Conservation (phyloP, 2,888 invertebrate species). For the Parnassius glacialis region DNA sequence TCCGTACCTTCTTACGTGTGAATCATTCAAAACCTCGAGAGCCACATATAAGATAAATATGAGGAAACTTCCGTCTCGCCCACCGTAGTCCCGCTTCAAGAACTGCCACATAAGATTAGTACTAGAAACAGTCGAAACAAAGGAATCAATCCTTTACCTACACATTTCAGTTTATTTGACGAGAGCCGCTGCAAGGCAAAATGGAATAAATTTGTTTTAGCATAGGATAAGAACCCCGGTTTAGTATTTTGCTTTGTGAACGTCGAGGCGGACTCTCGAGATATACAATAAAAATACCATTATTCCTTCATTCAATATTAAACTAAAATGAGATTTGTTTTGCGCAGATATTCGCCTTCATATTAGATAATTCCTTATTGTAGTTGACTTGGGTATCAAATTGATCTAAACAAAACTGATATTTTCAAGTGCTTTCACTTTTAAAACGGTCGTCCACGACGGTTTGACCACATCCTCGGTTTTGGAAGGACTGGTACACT, state of each 20-base stretch:
- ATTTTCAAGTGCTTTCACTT: background rate
- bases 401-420: too few species aligned
- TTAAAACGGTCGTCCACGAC: slow-evolving; percentile 46
- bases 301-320: too few species aligned
- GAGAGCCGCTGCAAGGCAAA: too few species aligned
- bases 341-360: too few species aligned
- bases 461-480: slow-evolving; percentile 58
- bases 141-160: slow-evolving; percentile 36
- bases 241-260: too few species aligned
- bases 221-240: too few species aligned
- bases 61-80: background rate
- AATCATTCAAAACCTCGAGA: slow-evolving; percentile 8
- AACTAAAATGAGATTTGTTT: too few species aligned
- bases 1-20: background rate
- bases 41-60: slow-evolving; percentile 4
- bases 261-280: slow-evolving; percentile 33
- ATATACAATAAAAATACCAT: background rate
- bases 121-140: slow-evolving; percentile 38
- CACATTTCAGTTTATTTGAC: too few species aligned
- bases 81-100: background rate
- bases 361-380: too few species aligned
- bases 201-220: too few species aligned
- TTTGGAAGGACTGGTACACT: slow-evolving; percentile 43
- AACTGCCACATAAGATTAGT: background rate
- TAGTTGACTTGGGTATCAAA: too few species aligned